phyloP scores from a whole-genome alignment of 1,140 invertebrate species.

The Drosophila sturtevanti region DNA sequence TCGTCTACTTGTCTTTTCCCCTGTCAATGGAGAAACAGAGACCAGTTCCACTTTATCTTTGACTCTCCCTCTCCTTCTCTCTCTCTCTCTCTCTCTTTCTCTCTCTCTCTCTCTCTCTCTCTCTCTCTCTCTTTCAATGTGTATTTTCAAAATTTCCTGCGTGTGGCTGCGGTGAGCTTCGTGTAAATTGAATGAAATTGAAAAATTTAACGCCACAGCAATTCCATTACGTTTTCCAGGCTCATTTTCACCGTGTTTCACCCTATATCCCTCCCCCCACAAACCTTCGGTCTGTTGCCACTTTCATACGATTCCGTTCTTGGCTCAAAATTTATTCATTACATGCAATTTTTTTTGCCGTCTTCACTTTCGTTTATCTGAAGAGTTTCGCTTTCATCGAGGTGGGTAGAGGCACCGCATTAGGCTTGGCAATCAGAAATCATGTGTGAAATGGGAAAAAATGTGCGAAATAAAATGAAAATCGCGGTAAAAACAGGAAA shows the following conservation, averaged over 20 bases:
- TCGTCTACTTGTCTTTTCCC: neutral
- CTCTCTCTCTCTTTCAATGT: conserved; percentile 24
- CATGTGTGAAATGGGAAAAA: conserved; percentile 79
- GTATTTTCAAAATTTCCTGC: conserved; percentile 66
- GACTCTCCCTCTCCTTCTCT: neutral
- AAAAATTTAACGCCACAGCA: conserved; percentile 79
- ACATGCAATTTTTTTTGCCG: conserved; percentile 76
- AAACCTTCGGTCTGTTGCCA: neutral
- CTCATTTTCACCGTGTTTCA: conserved; percentile 73
- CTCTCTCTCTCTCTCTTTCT: too few species aligned
- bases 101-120: neutral
- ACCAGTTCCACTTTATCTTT: too few species aligned
- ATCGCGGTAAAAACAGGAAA: conserved; percentile 61
- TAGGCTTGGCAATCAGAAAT: conserved; percentile 81
- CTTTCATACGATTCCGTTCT: conserved; percentile 9
- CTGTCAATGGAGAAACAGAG: too few species aligned
- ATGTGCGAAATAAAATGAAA: conserved; percentile 72
- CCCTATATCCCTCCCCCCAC: conserved; percentile 1
- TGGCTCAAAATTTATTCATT: conserved; percentile 75
- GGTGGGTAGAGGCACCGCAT: conserved; percentile 43
- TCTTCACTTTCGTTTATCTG: conserved; percentile 79
- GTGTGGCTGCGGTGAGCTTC: conserved; percentile 65
- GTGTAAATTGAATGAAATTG: conserved; percentile 81
- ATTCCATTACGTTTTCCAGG: conserved; percentile 77
- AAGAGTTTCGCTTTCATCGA: conserved; percentile 51